Evolutionary conservation across 2,888 invertebrate genomes (phyloP).

Genomic region (Agrochola lychnidis): DNA sequence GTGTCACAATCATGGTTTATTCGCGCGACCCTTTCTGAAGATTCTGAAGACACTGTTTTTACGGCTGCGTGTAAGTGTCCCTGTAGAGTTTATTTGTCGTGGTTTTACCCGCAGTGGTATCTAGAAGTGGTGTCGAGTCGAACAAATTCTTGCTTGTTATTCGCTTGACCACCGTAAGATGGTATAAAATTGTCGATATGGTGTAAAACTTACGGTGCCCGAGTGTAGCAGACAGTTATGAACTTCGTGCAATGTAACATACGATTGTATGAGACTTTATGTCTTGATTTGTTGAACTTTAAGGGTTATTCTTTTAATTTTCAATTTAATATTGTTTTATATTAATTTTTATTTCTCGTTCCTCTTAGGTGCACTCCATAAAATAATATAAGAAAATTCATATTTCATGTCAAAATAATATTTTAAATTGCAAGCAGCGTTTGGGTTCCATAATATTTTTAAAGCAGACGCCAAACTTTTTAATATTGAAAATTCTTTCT

Average conservation of each 20-base stretch:
- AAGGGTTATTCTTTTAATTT: not conserved
- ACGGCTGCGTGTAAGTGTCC: slow-evolving; percentile 52
- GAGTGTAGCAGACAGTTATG: slow-evolving; percentile 19
- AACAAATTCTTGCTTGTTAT: slow-evolving; percentile 33
- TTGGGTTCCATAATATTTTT: slow-evolving; percentile 11
- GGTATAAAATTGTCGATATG: slow-evolving; percentile 27
- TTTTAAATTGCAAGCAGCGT: slow-evolving; percentile 1
- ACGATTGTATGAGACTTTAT: not conserved
- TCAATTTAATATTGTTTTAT: not conserved
- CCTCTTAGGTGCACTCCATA: too few relatives aligned
- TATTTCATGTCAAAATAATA: not conserved
- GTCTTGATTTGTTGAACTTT: not conserved
- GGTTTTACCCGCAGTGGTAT: slow-evolving; percentile 37
- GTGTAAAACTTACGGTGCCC: slow-evolving; percentile 17
- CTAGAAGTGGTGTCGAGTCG: slow-evolving; percentile 19
- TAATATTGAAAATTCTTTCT: slow-evolving; percentile 44
- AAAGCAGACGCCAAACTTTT: slow-evolving; percentile 26
- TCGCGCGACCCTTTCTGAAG: slow-evolving; percentile 36
- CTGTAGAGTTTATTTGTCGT: slow-evolving; percentile 49
- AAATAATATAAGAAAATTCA: not conserved
- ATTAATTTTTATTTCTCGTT: not conserved
- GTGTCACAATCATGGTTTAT: slow-evolving; percentile 56
- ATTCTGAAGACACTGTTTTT: slow-evolving; percentile 50
- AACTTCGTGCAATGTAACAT: slow-evolving; percentile 10
- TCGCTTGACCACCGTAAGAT: slow-evolving; percentile 23